These are phyloP conservation scores for Sminthurinus aureus DNA, from an alignment of 2,888 invertebrate genomes.

Conservation along the genomic window DNA sequence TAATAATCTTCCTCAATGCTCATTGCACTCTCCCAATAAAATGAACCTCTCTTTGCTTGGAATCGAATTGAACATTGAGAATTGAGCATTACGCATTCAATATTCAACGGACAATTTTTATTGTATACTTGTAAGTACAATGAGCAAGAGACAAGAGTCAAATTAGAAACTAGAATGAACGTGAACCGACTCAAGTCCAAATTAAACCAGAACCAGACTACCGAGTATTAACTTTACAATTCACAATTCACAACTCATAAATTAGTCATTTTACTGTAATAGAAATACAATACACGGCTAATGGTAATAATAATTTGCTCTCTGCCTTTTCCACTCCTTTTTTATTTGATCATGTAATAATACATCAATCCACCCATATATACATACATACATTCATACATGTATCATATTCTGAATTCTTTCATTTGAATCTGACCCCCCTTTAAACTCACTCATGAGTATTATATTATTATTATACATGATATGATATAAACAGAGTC, in stretches of 20 bases:
- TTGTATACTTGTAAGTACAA: no score
- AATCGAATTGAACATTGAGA: no score
- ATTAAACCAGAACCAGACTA: neutral
- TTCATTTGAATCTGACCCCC: neutral
- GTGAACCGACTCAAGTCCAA: neutral
- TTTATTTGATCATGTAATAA: neutral
- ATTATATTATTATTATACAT: neutral
- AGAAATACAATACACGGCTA: neutral
- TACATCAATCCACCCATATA: no score
- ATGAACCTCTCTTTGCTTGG: neutral
- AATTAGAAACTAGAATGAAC: no score
- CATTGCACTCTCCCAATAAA: neutral
- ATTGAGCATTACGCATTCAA: no score
- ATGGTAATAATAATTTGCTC: neutral
- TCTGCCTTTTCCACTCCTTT: neutral
- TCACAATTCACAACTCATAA: slow-evolving; percentile 2
- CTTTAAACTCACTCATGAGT: neutral
- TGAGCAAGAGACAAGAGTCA: no score
- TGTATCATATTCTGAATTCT: neutral
- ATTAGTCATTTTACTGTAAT: slow-evolving; percentile 9
- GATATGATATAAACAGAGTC: neutral
- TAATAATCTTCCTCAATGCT: neutral
- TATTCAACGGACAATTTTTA: no score
- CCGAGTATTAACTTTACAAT: slow-evolving; percentile 11
- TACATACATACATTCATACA: no score